Evolutionary conservation across 2,888 invertebrate genomes (phyloP).

Genomic region (Ormyrus thymus): DNA sequence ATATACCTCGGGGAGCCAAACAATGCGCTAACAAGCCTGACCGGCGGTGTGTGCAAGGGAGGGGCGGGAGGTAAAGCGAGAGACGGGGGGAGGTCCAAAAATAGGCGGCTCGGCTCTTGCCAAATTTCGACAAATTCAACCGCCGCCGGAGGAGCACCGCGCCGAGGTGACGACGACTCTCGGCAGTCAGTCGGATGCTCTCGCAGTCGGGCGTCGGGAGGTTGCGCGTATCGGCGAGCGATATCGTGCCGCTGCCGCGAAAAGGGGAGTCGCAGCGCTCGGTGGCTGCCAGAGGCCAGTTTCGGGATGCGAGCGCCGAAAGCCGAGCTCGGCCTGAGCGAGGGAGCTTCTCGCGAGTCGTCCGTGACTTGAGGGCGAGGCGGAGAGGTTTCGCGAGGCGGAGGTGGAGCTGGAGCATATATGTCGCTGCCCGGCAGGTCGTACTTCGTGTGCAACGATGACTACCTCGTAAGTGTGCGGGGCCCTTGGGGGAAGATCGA

Average conservation of each 20-base stretch:
- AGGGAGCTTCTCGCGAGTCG: conserved; percentile 1
- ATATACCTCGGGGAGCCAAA: too few relatives aligned
- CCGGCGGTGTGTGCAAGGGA: background rate
- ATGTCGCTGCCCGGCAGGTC: conserved; percentile 61
- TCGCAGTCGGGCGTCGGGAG: conserved; percentile 46
- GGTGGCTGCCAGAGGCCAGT: too few relatives aligned
- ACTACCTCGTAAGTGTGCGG: conserved; percentile 68
- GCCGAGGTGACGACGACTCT: conserved; percentile 42
- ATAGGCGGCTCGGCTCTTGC: conserved; percentile 69
- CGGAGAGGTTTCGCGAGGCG: background rate
- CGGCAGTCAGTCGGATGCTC: conserved; percentile 51
- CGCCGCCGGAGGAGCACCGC: conserved; percentile 48
- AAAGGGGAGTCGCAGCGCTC: too few relatives aligned
- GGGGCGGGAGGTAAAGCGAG: conserved; percentile 3
- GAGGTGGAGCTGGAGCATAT: conserved; percentile 2
- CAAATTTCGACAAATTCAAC: conserved; percentile 71
- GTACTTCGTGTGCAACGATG: conserved; percentile 73
- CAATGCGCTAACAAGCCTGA: too few relatives aligned
- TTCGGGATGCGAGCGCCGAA: conserved; percentile 16
- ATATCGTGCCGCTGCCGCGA: background rate
- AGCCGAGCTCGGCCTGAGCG: background rate
- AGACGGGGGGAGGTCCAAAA: conserved; percentile 63
- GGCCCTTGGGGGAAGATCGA: background rate
- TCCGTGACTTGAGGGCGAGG: conserved; percentile 24
- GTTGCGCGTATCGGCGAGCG: background rate